Conservation (phyloP, 2,797 vertebrate genomes). For the Xenopus petersii region DNA sequence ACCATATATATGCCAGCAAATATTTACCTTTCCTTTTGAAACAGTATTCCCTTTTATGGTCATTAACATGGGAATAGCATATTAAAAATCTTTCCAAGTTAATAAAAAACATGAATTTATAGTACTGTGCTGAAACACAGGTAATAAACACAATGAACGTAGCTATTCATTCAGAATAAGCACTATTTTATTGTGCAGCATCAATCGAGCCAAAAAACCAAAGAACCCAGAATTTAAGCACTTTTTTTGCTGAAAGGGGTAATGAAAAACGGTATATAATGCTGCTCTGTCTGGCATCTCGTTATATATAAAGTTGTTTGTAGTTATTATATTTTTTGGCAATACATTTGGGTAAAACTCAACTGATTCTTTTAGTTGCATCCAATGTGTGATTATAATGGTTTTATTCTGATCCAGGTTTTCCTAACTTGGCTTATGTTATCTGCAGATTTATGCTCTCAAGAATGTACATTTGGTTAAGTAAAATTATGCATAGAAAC, state of each 20-base stretch:
- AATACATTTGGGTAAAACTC: slow-evolving; percentile 12
- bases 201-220: slow-evolving; percentile 18
- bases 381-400: not conserved
- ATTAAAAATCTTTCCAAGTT: slow-evolving; percentile 21
- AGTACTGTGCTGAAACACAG: slow-evolving; percentile 2
- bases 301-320: slow-evolving; percentile 22
- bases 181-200: slow-evolving; percentile 10
- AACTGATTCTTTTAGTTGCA: slow-evolving; percentile 8
- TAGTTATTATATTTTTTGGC: slow-evolving; percentile 23
- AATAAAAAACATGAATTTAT: slow-evolving; percentile 22
- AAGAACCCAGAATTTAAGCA: slow-evolving; percentile 14
- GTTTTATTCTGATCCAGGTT: slow-evolving; percentile 1
- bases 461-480: too few relatives aligned
- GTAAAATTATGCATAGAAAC: too few relatives aligned
- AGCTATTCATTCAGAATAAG: slow-evolving; percentile 12
- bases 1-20: slow-evolving; percentile 9
- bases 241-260: not conserved
- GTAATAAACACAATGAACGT: slow-evolving; percentile 17
- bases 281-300: slow-evolving; percentile 13
- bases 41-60: not conserved
- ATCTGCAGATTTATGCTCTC: too few relatives aligned
- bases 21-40: slow-evolving; percentile 1
- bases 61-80: slow-evolving; percentile 1
- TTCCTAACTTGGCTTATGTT: not conserved
- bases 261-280: slow-evolving; percentile 12